These are phyloP conservation scores for Gonatopus flavifemur DNA, from an alignment of 1,140 invertebrate genomes.

Conservation along the genomic window DNA sequence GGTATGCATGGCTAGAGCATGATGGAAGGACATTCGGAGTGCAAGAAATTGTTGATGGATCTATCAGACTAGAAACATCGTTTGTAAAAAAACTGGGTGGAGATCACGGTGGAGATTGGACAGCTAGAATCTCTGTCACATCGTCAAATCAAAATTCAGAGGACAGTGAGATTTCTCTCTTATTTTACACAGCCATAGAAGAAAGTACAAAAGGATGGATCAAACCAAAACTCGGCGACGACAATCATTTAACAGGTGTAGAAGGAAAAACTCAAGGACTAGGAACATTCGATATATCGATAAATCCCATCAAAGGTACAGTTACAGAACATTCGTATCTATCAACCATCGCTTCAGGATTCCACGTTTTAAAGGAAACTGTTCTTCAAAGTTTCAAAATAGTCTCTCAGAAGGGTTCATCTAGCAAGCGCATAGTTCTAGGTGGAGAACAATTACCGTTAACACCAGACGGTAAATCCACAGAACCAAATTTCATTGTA, in stretches of 20 bases:
- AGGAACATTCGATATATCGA: conserved; percentile 72
- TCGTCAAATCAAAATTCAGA: conserved; percentile 41
- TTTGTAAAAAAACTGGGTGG: conserved; percentile 86
- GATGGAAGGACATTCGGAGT: conserved; percentile 91
- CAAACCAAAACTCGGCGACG: conserved; percentile 60
- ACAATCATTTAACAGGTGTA: conserved; percentile 67
- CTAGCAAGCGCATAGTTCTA: conserved; percentile 64
- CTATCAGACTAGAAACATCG: conserved; percentile 77
- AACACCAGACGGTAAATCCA: conserved; percentile 54
- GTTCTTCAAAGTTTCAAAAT: conserved; percentile 68
- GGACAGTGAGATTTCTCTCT: conserved; percentile 65
- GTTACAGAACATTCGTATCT: conserved; percentile 74
- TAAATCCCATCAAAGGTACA: conserved; percentile 56
- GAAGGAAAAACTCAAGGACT: conserved; percentile 76
- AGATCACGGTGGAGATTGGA: conserved; percentile 89
- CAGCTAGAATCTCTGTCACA: conserved; percentile 76
- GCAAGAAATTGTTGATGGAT: conserved; percentile 84
- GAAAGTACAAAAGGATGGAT: conserved; percentile 67
- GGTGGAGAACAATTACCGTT: conserved; percentile 64
- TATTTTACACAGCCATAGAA: conserved; percentile 79
- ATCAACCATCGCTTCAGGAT: conserved; percentile 68
- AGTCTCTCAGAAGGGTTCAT: conserved; percentile 60
- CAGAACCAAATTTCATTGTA: conserved; percentile 79
- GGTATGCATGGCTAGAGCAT: conserved; percentile 87
- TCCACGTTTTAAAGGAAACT: conserved; percentile 78